These are phyloP conservation scores for Meloidogyne exigua DNA, from an alignment of 1,140 invertebrate genomes.

Conservation along the genomic window DNA sequence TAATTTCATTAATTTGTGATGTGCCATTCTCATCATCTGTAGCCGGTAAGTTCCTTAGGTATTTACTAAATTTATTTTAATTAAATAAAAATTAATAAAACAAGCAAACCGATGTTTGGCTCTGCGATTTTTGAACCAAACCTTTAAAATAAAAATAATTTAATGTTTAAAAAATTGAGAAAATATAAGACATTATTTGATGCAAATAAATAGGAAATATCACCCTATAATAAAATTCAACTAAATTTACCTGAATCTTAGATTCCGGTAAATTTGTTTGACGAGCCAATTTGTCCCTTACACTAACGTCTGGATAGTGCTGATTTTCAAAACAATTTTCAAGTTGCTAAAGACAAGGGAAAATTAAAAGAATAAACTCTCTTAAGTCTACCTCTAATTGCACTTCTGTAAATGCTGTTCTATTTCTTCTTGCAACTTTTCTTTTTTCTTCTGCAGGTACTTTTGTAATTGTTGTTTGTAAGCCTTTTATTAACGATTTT, in stretches of 20 bases:
- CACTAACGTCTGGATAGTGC: slow-evolving; percentile 47
- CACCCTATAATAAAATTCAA: too few species aligned
- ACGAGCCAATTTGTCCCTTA: slow-evolving; percentile 38
- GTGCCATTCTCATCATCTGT: background rate
- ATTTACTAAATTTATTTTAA: slow-evolving; percentile 10
- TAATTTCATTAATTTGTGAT: background rate
- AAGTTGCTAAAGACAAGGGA: slow-evolving; percentile 24
- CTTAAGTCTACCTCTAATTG: slow-evolving; percentile 42
- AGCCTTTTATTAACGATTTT: background rate
- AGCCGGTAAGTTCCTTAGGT: slow-evolving; percentile 12
- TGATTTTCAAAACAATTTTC: slow-evolving; percentile 47
- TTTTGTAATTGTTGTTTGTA: slow-evolving; percentile 3
- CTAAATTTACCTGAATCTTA: slow-evolving; percentile 39
- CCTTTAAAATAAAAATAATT: slow-evolving; percentile 3
- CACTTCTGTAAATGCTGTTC: slow-evolving; percentile 47
- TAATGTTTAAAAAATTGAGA: too few species aligned
- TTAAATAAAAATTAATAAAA: background rate
- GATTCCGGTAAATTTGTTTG: slow-evolving; percentile 40
- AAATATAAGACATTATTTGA: too few species aligned
- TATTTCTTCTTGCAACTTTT: slow-evolving; percentile 33
- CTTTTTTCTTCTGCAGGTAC: background rate
- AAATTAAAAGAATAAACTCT: background rate
- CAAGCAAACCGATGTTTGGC: slow-evolving; percentile 24
- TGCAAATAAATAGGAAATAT: too few species aligned
- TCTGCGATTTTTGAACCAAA: slow-evolving; percentile 34